Evolutionary conservation across 2,113 vertebrate genomes (phyloP).

Genomic region (Blennius ocellaris): DNA sequence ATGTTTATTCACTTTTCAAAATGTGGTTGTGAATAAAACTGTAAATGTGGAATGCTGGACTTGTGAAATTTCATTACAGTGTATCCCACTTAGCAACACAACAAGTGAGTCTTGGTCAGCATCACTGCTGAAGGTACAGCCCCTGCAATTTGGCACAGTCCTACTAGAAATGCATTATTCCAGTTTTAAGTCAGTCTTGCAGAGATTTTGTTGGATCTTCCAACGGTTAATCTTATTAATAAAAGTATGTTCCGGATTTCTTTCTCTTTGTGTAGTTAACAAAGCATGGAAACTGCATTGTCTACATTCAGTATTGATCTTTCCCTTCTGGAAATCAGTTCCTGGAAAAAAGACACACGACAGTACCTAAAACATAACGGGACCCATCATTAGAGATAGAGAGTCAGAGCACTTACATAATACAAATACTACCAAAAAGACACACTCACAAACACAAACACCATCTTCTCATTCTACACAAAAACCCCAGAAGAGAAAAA

Average conservation of each 20-base stretch:
- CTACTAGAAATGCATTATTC: conserved; percentile 5
- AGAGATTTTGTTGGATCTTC: neutral
- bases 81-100: neutral
- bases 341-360: conserved; percentile 1
- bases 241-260: conserved; percentile 1
- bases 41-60: neutral
- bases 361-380: conserved; percentile 18
- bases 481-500: conserved; percentile 51
- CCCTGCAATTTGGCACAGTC: neutral
- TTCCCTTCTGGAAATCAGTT: conserved; percentile 28
- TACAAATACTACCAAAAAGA: neutral
- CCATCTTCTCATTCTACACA: neutral
- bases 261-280: conserved; percentile 6
- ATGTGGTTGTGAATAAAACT: neutral
- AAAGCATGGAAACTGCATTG: neutral
- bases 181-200: neutral
- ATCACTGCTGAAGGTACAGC: neutral
- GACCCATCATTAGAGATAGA: neutral
- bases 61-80: neutral
- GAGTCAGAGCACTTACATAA: neutral
- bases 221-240: neutral
- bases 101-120: neutral
- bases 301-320: conserved; percentile 39
- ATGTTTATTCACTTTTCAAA: neutral
- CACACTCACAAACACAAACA: neutral